Evolutionary conservation across 2,797 vertebrate species (phyloP).

Genomic region (Octomys mimax): DNA sequence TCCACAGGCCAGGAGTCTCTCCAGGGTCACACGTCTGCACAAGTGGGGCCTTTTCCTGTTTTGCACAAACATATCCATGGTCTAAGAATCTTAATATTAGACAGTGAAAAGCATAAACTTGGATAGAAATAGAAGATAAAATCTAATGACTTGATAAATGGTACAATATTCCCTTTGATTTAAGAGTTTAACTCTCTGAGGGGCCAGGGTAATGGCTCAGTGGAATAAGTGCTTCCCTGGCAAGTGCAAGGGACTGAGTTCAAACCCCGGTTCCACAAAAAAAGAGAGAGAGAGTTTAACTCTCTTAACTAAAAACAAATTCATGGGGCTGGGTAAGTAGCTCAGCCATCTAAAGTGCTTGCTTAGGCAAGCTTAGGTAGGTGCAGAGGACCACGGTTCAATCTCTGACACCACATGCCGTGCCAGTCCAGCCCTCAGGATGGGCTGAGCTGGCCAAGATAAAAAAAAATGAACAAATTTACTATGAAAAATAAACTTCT

Average conservation of each 20-base stretch:
- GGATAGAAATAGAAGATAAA: not conserved
- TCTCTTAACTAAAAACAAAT: conserved; percentile 77
- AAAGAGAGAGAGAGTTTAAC: conserved; percentile 77
- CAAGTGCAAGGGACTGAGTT: too few relatives aligned
- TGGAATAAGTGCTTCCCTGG: too few relatives aligned
- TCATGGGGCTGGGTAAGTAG: too few relatives aligned
- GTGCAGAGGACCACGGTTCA: too few relatives aligned
- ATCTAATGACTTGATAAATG: conserved; percentile 63
- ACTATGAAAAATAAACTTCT: conserved; percentile 76
- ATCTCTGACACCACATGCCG: too few relatives aligned
- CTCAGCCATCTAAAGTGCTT: too few relatives aligned
- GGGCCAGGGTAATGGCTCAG: too few relatives aligned
- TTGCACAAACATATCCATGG: not conserved
- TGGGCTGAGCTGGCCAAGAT: too few relatives aligned
- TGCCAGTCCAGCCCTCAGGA: too few relatives aligned
- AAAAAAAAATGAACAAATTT: conserved; percentile 2
- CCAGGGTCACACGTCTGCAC: not conserved
- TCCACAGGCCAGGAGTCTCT: not conserved
- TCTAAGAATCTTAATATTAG: not conserved
- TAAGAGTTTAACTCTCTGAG: conserved; percentile 82
- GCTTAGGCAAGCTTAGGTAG: too few relatives aligned
- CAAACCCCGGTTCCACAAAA: too few relatives aligned
- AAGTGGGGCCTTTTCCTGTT: not conserved
- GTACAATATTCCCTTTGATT: conserved; percentile 75
- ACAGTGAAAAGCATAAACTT: conserved; percentile 62